Conservation (phyloP, 2,797 vertebrate species). For the Clarias platycephalus region DNA sequence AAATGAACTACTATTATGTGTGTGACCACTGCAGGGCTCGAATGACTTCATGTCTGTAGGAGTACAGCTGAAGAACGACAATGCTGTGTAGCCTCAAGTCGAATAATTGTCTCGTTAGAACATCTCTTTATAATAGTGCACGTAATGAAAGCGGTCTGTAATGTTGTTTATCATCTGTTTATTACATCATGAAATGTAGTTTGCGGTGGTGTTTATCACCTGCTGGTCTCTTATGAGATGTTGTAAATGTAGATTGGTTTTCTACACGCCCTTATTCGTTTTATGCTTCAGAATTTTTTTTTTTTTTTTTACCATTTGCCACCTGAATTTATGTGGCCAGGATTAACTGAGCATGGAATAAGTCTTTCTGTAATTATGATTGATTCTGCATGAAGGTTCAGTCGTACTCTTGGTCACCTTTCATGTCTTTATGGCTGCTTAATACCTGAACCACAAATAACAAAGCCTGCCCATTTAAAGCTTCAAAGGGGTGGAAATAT, state of each 20-base stretch:
- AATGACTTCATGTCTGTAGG: conserved; percentile 29
- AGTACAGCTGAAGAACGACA: conserved; percentile 35
- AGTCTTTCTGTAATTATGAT: conserved; percentile 13
- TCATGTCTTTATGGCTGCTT: conserved; percentile 18
- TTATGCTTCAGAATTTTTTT: not conserved
- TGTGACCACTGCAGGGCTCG: conserved; percentile 26
- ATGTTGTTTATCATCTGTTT: conserved; percentile 25
- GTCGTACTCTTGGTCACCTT: conserved; percentile 1
- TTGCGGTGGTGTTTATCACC: conserved; percentile 5
- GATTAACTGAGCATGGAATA: conserved; percentile 14
- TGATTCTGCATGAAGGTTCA: conserved; percentile 9
- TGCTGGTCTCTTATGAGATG: conserved; percentile 18
- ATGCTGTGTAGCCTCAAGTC: conserved; percentile 23
- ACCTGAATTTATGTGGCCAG: not conserved
- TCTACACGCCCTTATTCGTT: not conserved
- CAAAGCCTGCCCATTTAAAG: conserved; percentile 8
- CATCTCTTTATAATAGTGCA: not conserved
- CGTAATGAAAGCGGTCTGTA: conserved; percentile 19
- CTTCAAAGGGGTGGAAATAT: conserved; percentile 43
- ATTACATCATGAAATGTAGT: conserved; percentile 13
- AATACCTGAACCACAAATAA: conserved; percentile 27
- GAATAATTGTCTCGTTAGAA: conserved; percentile 18
- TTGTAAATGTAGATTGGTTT: conserved; percentile 6
- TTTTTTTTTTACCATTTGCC: not conserved
- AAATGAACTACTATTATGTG: conserved; percentile 30